A percentile compares a stretch with the other conserved stretches of the same genome.
Conservation (phyloP, 53 echinoderm and acorn worm genomes). For the Holothuria scabra region DNA sequence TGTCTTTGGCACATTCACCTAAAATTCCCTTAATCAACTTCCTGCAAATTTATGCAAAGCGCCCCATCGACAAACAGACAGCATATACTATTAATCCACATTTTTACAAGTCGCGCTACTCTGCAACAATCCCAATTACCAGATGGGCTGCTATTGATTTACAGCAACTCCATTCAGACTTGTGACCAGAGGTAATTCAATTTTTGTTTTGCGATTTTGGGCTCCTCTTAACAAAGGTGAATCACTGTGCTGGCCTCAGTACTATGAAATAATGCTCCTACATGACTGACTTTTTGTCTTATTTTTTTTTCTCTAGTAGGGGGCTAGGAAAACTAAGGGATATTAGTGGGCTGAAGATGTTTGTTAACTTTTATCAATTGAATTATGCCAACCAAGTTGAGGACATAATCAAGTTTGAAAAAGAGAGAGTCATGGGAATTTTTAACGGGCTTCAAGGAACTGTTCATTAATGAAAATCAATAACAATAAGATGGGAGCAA, state of each 20-base stretch:
- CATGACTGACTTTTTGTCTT: too few relatives aligned
- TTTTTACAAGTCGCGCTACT: neutral
- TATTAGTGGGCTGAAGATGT: constrained; percentile 9
- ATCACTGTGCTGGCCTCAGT: too few relatives aligned
- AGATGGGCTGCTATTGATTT: constrained; percentile 39
- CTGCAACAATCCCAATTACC: constrained; percentile 33
- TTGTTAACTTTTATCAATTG: constrained; percentile 15
- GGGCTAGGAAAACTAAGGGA: neutral
- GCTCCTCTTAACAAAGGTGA: neutral
- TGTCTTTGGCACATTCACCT: too few relatives aligned
- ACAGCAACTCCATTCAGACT: neutral
- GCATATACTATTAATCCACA: constrained; percentile 1
- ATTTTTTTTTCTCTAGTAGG: too few relatives aligned
- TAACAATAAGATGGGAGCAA: neutral
- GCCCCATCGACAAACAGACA: neutral
- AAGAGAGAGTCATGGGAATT: constrained; percentile 18
- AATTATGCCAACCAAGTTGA: constrained; percentile 4
- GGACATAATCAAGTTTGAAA: constrained; percentile 24
- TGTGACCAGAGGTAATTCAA: constrained; percentile 34
- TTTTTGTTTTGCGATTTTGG: constrained; percentile 20
- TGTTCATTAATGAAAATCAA: constrained; percentile 25
- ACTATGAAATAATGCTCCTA: too few relatives aligned
- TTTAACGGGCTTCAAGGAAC: constrained; percentile 23
- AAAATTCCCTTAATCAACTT: constrained; percentile 5
- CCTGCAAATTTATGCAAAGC: neutral